Conservation (phyloP, 2,797 vertebrate species). For the Chrosomus eos region DNA sequence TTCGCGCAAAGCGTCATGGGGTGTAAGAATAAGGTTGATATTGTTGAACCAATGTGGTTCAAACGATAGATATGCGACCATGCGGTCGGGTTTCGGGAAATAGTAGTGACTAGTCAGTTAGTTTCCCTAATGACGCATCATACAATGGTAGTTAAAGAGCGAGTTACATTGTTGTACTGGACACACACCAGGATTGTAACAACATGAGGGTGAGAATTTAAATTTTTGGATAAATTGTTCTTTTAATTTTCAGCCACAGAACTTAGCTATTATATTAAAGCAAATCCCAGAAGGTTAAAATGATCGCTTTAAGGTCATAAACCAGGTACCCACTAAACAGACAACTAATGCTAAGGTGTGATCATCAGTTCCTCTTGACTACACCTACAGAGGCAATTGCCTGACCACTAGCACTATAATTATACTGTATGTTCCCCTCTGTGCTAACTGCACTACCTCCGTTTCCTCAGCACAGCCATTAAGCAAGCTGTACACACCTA, state of each 20-base stretch:
- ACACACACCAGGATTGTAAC: background rate
- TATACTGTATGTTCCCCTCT: constrained; percentile 47
- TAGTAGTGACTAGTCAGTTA: background rate
- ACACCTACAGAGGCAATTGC: constrained; percentile 56
- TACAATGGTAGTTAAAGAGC: background rate
- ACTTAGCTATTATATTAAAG: constrained; percentile 14
- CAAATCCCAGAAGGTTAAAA: constrained; percentile 42
- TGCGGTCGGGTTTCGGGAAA: background rate
- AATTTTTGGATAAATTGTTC: background rate
- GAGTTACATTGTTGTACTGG: background rate
- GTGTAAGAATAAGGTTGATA: too few relatives aligned
- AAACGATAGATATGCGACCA: background rate
- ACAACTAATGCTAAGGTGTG: constrained; percentile 37
- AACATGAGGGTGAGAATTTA: background rate
- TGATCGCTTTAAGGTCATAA: constrained; percentile 47
- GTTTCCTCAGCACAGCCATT: constrained; percentile 57
- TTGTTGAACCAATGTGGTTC: too few relatives aligned
- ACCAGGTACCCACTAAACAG: constrained; percentile 24
- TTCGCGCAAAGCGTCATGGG: too few relatives aligned
- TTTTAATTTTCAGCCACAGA: constrained; percentile 14
- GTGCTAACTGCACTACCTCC: constrained; percentile 21
- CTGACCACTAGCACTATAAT: constrained; percentile 56
- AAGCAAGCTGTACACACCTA: constrained; percentile 53
- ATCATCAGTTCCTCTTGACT: constrained; percentile 49
- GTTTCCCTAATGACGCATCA: background rate